A percentile compares a stretch with the other conserved stretches of the same genome.
These are phyloP conservation scores for Nothura maculosa DNA, from an alignment of 2,797 vertebrate species.

Conservation along the genomic window DNA sequence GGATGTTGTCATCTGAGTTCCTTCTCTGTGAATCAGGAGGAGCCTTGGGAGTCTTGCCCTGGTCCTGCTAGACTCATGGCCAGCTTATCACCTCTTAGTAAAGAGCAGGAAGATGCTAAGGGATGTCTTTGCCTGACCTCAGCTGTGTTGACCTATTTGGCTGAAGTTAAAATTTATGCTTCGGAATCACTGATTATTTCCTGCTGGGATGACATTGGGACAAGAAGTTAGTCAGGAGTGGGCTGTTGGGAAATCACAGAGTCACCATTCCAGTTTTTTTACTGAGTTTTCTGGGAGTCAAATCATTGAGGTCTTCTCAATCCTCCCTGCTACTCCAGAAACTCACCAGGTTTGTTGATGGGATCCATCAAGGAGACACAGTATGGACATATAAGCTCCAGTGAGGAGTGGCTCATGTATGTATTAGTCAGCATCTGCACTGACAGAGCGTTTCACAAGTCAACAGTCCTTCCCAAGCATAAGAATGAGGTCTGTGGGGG, in stretches of 20 bases:
- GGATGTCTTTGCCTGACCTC: not conserved
- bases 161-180: not conserved
- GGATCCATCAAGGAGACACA: fast-evolving
- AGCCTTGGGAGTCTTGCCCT: not conserved
- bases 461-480: not conserved
- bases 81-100: not conserved
- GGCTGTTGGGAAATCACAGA: no score
- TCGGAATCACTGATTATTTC: not conserved
- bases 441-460: fast-evolving
- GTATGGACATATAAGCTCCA: fast-evolving
- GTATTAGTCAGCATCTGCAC: not conserved
- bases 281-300: not conserved
- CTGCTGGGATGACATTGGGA: not conserved
- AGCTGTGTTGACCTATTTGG: not conserved
- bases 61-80: not conserved
- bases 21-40: not conserved
- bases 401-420: fast-evolving
- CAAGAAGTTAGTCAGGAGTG: not conserved
- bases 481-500: fast-evolving
- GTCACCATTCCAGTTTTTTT: fast-evolving
- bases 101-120: not conserved
- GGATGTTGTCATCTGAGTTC: not conserved
- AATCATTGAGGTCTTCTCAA: not conserved
- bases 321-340: not conserved
- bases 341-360: not conserved